These are phyloP conservation scores for Eciton burchellii DNA, from an alignment of 1,140 invertebrate species.

Conservation along the genomic window DNA sequence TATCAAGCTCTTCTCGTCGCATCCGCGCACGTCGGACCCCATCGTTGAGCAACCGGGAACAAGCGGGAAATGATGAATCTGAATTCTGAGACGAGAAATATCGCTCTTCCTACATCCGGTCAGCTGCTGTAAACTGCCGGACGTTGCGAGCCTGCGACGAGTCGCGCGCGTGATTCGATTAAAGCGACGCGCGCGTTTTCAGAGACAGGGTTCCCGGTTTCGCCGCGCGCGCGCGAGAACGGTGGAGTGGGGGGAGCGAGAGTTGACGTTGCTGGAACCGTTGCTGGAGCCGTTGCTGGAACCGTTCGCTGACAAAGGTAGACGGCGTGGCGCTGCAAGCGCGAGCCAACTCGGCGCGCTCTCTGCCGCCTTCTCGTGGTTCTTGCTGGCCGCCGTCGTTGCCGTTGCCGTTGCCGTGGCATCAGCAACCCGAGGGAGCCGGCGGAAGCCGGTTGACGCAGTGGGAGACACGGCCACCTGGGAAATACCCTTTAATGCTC, in stretches of 20 bases:
- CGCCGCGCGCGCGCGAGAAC: conserved; percentile 44
- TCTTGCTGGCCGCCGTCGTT: conserved; percentile 38
- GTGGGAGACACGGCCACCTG: conserved; percentile 72
- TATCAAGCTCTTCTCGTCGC: too few relatives aligned
- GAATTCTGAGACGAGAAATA: too few relatives aligned
- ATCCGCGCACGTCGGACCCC: too few relatives aligned
- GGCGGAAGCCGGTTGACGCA: conserved; percentile 63
- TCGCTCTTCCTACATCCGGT: too few relatives aligned
- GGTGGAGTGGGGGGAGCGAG: too few relatives aligned
- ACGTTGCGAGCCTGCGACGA: too few relatives aligned
- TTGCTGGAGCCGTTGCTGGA: not conserved
- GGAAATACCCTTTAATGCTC: conserved; percentile 78
- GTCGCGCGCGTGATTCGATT: too few relatives aligned
- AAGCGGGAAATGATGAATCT: too few relatives aligned
- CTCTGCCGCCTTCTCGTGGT: conserved; percentile 30
- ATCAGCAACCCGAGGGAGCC: conserved; percentile 24
- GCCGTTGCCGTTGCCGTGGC: conserved; percentile 49
- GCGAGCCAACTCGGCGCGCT: conserved; percentile 50
- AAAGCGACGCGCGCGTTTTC: conserved; percentile 48
- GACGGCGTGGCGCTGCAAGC: conserved; percentile 17
- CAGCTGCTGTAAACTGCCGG: too few relatives aligned
- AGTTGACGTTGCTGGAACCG: not conserved
- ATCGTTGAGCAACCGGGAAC: too few relatives aligned
- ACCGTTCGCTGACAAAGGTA: not conserved
- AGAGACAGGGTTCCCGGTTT: conserved; percentile 36